phyloP scores from a whole-genome alignment of 1,140 invertebrate species.

The Amphibalanus amphitrite region DNA sequence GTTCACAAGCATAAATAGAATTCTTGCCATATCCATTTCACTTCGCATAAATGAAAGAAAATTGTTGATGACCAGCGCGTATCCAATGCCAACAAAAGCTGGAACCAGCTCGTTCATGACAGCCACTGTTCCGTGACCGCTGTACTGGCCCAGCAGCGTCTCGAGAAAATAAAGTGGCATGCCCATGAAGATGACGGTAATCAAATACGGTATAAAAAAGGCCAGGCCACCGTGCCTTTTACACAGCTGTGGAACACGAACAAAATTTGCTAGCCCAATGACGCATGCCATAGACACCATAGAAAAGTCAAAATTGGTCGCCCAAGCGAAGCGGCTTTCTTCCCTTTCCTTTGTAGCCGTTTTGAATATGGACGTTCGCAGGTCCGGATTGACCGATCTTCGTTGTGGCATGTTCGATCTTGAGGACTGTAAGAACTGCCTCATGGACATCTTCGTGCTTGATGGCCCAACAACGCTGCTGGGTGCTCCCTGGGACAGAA shows the following conservation, averaged over 20 bases:
- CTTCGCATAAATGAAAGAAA: background rate
- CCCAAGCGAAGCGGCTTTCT: background rate
- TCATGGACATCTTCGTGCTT: background rate
- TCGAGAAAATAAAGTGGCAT: background rate
- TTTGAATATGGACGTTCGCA: background rate
- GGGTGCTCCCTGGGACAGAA: background rate
- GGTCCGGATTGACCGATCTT: background rate
- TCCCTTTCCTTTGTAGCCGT: background rate
- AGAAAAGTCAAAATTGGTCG: background rate
- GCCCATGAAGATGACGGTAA: background rate
- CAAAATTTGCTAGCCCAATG: background rate
- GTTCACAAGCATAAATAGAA: background rate
- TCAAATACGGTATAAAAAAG: background rate
- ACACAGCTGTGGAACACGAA: background rate
- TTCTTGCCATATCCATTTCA: background rate
- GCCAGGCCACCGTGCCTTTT: background rate
- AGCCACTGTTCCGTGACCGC: background rate
- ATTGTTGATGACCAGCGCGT: background rate
- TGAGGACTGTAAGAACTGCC: too few species aligned
- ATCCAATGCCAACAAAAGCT: background rate
- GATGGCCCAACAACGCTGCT: background rate
- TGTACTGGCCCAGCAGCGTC: background rate
- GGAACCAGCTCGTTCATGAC: background rate
- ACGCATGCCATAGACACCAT: background rate
- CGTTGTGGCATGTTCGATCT: background rate